phyloP scores from a whole-genome alignment of 2,888 invertebrate species.

The Arge pagana region DNA sequence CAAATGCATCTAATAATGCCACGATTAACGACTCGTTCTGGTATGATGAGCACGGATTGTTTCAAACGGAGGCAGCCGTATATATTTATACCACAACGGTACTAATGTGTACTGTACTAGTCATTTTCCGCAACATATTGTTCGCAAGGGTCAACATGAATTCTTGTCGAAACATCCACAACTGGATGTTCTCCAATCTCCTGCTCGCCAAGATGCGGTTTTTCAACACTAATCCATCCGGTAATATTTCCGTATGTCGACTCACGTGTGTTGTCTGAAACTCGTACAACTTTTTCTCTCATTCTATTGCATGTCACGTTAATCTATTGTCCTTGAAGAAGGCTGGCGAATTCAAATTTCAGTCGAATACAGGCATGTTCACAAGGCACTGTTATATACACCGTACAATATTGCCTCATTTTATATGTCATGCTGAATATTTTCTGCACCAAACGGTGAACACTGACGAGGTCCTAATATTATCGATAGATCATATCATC shows the following conservation, averaged over 20 bases:
- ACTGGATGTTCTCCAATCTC: slow-evolving; percentile 73
- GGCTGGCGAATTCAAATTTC: too few species aligned
- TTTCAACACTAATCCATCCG: slow-evolving; percentile 81
- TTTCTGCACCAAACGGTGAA: too few species aligned
- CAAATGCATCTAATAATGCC: too few species aligned
- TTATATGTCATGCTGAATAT: too few species aligned
- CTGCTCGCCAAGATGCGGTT: slow-evolving; percentile 74
- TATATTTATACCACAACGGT: slow-evolving; percentile 56
- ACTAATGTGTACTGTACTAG: slow-evolving; percentile 48
- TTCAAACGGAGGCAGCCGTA: slow-evolving; percentile 43
- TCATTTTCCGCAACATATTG: slow-evolving; percentile 54
- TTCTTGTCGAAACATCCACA: slow-evolving; percentile 73
- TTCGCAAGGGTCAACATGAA: slow-evolving; percentile 73
- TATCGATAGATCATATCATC: too few species aligned
- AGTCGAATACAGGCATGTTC: too few species aligned
- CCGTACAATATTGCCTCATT: too few species aligned
- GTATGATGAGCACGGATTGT: slow-evolving; percentile 37
- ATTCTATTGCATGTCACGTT: neutral
- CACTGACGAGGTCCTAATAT: too few species aligned
- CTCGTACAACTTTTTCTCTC: neutral
- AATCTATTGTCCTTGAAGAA: too few species aligned
- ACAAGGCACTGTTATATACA: too few species aligned
- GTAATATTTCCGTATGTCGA: too few species aligned
- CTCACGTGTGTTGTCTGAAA: neutral
- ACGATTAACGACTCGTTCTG: slow-evolving; percentile 29